A percentile compares a stretch with the other conserved stretches of the same genome.
phyloP scores from a whole-genome alignment of 2,888 invertebrate species.

The Agrypnus murinus region DNA sequence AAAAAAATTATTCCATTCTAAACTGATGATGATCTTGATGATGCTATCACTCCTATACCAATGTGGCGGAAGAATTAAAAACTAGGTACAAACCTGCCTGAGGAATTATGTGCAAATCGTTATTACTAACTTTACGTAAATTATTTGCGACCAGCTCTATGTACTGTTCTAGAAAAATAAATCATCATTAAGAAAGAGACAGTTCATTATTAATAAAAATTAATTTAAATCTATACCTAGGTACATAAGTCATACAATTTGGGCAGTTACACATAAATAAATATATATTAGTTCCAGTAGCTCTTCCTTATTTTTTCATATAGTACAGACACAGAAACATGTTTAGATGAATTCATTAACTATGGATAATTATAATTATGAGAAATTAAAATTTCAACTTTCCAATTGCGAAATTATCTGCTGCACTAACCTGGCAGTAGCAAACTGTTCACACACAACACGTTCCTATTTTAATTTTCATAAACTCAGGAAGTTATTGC shows the following conservation, averaged over 20 bases:
- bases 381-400: slow-evolving; percentile 16
- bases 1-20: too few relatives aligned
- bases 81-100: too few relatives aligned
- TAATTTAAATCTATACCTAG: slow-evolving; percentile 6
- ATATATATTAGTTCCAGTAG: slow-evolving; percentile 15
- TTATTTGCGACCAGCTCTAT: too few relatives aligned
- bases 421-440: not conserved
- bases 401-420: slow-evolving; percentile 28
- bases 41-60: too few relatives aligned
- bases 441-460: not conserved
- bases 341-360: slow-evolving; percentile 21
- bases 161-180: too few relatives aligned
- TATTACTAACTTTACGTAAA: too few relatives aligned
- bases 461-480: not conserved
- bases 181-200: slow-evolving; percentile 21
- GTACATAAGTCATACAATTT: not conserved
- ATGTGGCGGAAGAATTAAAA: too few relatives aligned
- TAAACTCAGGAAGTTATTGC: slow-evolving; percentile 1
- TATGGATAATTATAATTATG: slow-evolving; percentile 14
- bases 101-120: too few relatives aligned
- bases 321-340: too few relatives aligned
- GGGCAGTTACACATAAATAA: not conserved
- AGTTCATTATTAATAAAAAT: slow-evolving; percentile 26
- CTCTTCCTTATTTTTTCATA: slow-evolving; percentile 20
- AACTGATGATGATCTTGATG: too few relatives aligned